Evolutionary conservation across 2,888 invertebrate species (phyloP), one percentile per base, ranked within the genome.

Genomic region (Pinctada fucata): DNA sequence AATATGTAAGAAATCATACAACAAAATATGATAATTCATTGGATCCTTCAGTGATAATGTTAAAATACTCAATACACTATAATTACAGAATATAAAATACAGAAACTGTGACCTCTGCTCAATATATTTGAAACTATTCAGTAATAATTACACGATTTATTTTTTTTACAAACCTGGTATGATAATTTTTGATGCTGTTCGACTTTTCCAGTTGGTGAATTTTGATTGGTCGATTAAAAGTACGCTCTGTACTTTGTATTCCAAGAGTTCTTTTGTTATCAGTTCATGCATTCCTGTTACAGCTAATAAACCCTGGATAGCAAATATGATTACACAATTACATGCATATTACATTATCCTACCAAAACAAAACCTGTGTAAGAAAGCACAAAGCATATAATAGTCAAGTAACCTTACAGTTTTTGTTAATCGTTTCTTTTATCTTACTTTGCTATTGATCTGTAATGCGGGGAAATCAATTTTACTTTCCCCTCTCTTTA

Each of bases 231-330:
- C 72, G 45, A 82, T 82, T 2, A 85, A 64, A 6, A 68, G 69
- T 16, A 87, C 72, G 5, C 81, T 77, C 4, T 82, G 85, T 0
- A 83, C 83, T 16, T 78, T 73, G 63, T 88, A 77, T 4, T 76
- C 75, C 16, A 79, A 71, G 49, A 90, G 76, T 72, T 90, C 89
- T 45, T 78, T 79, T 50, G 86, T 79, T 67, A 90, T 49, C 75
- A 89, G 83, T 75, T 90, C 89, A 77, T 91, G 91, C 49, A 89
- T 84, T 72, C 87, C 87, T 50, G 87, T 84, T 0, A 88, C 86
- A 4, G 89, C 87, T 16, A 58, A 58, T 6, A 58, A 13, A 58
- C 6, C 58, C 58, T 58, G 58, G 72, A 72, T 16, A 70, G 51
- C 6, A 72, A 52, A 68, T 74, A 52, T 2, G 63, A 49, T 13